Evolutionary conservation across 1,140 invertebrate species (phyloP).

Genomic region (Mizuhopecten yessoensis): DNA sequence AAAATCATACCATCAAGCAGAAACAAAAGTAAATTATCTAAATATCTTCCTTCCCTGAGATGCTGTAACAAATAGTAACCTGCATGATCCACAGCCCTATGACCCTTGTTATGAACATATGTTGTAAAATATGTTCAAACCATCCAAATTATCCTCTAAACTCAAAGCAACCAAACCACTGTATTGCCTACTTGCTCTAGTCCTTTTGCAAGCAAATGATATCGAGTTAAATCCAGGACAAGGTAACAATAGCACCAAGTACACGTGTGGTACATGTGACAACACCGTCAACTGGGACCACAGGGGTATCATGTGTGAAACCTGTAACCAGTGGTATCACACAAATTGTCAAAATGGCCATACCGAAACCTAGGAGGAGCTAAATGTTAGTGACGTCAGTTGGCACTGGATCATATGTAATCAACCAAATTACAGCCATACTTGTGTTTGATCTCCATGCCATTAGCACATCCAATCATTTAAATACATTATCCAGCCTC

Average conservation of each 20-base stretch:
- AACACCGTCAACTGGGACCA: neutral
- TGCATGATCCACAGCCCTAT: neutral
- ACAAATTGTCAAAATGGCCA: neutral
- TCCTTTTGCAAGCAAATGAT: neutral
- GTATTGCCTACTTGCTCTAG: neutral
- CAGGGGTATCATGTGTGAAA: neutral
- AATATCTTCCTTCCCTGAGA: neutral
- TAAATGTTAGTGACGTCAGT: constrained; percentile 6
- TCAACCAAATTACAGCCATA: neutral
- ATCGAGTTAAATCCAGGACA: neutral
- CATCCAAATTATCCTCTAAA: neutral
- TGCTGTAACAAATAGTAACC: neutral
- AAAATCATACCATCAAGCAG: neutral
- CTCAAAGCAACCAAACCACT: neutral
- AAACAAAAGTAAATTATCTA: neutral
- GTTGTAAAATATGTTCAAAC: neutral
- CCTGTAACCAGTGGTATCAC: neutral
- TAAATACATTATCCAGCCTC: neutral
- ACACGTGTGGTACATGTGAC: neutral
- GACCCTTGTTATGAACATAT: neutral
- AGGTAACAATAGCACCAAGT: neutral
- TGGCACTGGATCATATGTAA: constrained; percentile 42
- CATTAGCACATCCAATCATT: constrained; percentile 15
- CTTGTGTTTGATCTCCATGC: constrained; percentile 20
- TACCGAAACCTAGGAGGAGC: neutral